Evolutionary conservation across 2,113 vertebrate species (phyloP), one percentile per base, ranked within the genome.

Genomic region (Chionis minor): DNA sequence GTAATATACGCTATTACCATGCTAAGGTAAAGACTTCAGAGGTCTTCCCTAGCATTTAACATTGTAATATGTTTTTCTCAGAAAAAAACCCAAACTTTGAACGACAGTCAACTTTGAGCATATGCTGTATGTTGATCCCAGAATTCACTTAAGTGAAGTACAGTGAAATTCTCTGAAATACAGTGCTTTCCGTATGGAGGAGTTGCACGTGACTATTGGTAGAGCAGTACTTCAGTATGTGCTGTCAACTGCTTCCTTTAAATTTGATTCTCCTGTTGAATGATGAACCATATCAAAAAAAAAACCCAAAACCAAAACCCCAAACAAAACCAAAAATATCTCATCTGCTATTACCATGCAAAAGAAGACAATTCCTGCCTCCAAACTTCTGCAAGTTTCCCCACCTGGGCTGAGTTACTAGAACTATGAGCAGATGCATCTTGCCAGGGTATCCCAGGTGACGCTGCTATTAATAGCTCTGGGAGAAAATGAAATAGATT

Each of bases 371-470:
- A n/a, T 18, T 9, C 4, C 28, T 74, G 16, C 23, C 73, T 78
- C 32, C 17, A 49, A 35, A 71, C 6, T 92, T 91, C 42, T 90
- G 56, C 12, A 73, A 54, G 11, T 45, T 91, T 86, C 92, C 56
- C 16, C 49, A 85, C 81, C 65, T 91, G 74, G 19, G 17, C 62
- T 75, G 65, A 56, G 27, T 33, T 51, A 24, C 44, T 49, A 72
- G 67, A 67, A 56, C 12, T 65, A 47, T 33, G 58, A 94, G 45
- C 81, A 95, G 81, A 90, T 88, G 51, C 12, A 44, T 80, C 40
- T 79, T 94, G 63, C 1, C 9, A 73, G 54, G 54, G 70, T 96
- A 90, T 88, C 90, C 81, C 93, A 95, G 90, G 71, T 94, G 87
- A 96, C 54, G 35, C 27, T 54, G 81, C 45, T 45, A 87, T 45